phyloP scores from a whole-genome alignment of 2,113 vertebrate species.

The Oreocharis arfaki region DNA sequence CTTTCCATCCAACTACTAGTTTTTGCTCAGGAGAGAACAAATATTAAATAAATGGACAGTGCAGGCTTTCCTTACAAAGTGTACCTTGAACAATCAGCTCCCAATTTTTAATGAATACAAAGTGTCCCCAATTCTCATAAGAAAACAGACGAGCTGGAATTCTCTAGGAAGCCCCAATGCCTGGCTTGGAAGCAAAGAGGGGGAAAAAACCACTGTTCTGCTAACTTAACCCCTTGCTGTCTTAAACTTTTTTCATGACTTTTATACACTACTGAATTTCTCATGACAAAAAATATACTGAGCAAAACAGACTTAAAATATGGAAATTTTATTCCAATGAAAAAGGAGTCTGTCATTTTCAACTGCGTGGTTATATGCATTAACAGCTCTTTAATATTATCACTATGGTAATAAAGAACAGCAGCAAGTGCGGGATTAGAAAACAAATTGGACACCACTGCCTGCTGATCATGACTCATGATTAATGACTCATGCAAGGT shows the following conservation, averaged over 20 bases:
- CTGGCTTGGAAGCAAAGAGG: not conserved
- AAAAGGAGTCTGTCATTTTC: not conserved
- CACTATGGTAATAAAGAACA: constrained; percentile 49
- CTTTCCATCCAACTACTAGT: not conserved
- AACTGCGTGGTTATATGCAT: not conserved
- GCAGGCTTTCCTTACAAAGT: not conserved
- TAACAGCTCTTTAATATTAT: constrained; percentile 40
- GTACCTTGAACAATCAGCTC: not conserved
- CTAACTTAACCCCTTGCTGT: not conserved
- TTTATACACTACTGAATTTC: not conserved
- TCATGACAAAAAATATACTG: not conserved
- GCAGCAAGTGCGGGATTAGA: not conserved
- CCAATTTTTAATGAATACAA: not conserved
- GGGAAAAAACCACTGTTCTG: not conserved
- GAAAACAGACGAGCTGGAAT: not conserved
- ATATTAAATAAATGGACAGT: not conserved
- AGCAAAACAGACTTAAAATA: constrained; percentile 25
- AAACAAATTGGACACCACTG: constrained; percentile 53
- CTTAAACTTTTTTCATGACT: not conserved
- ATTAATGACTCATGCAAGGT: constrained; percentile 39
- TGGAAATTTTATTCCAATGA: constrained; percentile 30
- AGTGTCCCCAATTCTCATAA: not conserved
- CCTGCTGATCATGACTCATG: constrained; percentile 49
- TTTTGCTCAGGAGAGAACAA: not conserved
- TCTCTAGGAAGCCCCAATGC: not conserved